These are phyloP conservation scores for Peromyscus aztecus DNA, from an alignment of 2,797 vertebrate genomes.

Conservation along the genomic window DNA sequence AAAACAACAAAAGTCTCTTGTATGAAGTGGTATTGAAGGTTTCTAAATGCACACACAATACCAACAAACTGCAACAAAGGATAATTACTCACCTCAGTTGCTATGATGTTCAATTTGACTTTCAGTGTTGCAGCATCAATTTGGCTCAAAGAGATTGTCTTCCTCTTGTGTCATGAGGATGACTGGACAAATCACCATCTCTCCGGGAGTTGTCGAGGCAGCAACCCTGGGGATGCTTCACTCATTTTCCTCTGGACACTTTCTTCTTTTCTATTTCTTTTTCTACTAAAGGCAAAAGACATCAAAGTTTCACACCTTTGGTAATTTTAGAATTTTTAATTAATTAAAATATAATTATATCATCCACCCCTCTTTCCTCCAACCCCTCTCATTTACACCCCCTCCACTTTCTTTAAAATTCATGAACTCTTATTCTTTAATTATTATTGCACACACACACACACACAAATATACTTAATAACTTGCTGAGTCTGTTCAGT, in stretches of 20 bases:
- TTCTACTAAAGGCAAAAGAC: not conserved
- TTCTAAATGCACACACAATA: not conserved
- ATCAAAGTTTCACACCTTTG: not conserved
- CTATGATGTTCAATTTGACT: slow-evolving; percentile 18
- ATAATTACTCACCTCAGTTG: not conserved
- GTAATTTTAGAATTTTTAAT: not conserved
- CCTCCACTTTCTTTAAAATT: not conserved
- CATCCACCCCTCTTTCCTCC: not conserved
- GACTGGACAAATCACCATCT: slow-evolving; percentile 19
- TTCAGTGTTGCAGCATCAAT: not conserved
- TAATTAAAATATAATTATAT: not conserved
- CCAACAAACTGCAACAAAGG: slow-evolving; percentile 17
- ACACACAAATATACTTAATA: not conserved
- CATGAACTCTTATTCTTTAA: not conserved
- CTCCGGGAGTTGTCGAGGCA: slow-evolving; percentile 5
- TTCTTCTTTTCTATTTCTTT: not conserved
- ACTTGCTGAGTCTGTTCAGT: not conserved
- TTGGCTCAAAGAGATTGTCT: not conserved
- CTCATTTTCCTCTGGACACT: slow-evolving; percentile 11
- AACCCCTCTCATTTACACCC: not conserved
- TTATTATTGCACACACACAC: not conserved
- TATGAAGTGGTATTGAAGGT: not conserved
- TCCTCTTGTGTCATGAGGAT: not conserved
- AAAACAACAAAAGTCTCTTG: not conserved
- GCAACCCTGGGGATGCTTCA: not conserved